A percentile compares a stretch with the other conserved stretches of the same genome.
Conservation (phyloP, 2,797 vertebrate genomes). For the Hapalemur alaotrensis region DNA sequence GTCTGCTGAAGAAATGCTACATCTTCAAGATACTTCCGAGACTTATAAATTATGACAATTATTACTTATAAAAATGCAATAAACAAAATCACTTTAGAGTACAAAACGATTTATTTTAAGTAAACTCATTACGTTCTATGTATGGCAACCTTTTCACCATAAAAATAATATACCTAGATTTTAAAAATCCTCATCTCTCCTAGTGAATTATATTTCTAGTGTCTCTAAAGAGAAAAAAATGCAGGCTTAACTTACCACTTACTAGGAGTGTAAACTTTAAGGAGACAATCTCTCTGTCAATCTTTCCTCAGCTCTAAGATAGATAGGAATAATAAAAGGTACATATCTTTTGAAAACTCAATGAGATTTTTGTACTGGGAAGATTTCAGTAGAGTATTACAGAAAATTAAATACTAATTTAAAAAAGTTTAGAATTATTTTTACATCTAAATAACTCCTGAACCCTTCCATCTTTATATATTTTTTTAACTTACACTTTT, state of each 20-base stretch:
- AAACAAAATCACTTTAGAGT: slow-evolving; percentile 9
- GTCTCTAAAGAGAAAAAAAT: not conserved
- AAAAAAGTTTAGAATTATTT: not conserved
- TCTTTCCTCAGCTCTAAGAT: not conserved
- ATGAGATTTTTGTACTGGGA: not conserved
- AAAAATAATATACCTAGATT: not conserved
- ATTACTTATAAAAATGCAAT: not conserved
- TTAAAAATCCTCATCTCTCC: not conserved
- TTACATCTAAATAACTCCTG: not conserved
- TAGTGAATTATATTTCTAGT: not conserved
- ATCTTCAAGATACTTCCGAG: not conserved
- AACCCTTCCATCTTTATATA: not conserved
- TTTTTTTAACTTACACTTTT: not conserved
- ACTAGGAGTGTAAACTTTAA: not conserved
- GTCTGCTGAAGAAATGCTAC: not conserved
- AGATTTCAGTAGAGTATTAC: not conserved
- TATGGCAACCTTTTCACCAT: not conserved
- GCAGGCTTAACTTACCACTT: not conserved
- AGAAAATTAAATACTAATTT: not conserved
- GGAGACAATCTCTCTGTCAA: not conserved
- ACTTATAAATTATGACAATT: slow-evolving; percentile 46
- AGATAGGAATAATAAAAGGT: not conserved
- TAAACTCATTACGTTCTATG: not conserved
- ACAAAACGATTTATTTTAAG: not conserved
- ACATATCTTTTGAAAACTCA: not conserved